Base-by-base conservation (phyloP, 2,888 invertebrate genomes). In the Agrilus biguttatus region DNA sequence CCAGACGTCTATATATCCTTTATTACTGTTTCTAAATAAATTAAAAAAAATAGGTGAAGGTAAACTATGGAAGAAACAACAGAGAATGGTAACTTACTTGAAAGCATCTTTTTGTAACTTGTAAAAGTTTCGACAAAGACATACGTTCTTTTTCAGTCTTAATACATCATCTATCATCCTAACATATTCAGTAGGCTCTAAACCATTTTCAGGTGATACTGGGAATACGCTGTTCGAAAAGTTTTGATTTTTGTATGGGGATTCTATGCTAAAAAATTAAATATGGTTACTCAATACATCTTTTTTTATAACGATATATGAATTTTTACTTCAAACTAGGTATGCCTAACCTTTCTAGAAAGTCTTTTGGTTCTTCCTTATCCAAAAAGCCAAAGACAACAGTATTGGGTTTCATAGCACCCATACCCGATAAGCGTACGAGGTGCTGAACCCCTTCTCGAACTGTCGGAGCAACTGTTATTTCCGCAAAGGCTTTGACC, bases 391-490 rank as follows among this genome's bases (percentile, higher is more conserved):
- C 97, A 37, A 98, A 70, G 33, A 97, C 76, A 45, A 97, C 89
- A 0, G 97, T 97, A 61, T 98, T 98, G 0, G 97, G 96, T 63
- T 97, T 97, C 97, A 98, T 97, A 12, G 97, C 98, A 1, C 98
- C 98, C 60, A 98, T 80, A 3, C 98, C 98, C 0, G 92, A 83
- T 46, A 96, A 69, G 28, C 95, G 74, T 39, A 90, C 80, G 49
- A 98, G 71, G 67, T 98, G 96, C 46, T 89, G 88, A 36, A 96
- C 76, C 3, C 98, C 98, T 53, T 86, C 83, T 1, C 95, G 74
- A 0, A 98, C 83, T 0, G 81, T 79, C 44, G 75, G 72, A 0
- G 93, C 84, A 8, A 95, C 72, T 1, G 95, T 96, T 8, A 97
- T 69, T 68, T 98, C 97, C 0, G 93, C 84, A 66, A 98, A 98